Conservation (phyloP, 2,113 vertebrate genomes). For the Cricetomys ansorgei region DNA sequence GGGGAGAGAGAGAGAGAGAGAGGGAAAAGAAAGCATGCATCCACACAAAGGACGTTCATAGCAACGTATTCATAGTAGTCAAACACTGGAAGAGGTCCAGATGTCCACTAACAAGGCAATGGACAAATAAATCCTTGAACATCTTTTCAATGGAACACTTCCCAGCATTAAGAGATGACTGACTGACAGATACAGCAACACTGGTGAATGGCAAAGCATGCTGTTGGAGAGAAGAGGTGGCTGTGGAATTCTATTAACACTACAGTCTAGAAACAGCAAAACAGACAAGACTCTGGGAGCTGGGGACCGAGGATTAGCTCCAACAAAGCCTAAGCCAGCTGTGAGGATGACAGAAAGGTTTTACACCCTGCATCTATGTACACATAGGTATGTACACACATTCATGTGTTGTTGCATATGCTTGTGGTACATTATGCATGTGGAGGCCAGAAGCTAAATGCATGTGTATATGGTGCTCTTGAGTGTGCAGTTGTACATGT, state of each 20-base stretch:
- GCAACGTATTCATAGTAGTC: slow-evolving; percentile 33
- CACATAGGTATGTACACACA: neutral
- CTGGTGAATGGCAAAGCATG: neutral
- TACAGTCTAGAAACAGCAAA: neutral
- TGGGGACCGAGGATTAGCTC: neutral
- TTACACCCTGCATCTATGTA: neutral
- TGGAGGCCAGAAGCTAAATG: neutral
- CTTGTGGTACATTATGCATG: neutral
- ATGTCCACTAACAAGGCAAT: neutral
- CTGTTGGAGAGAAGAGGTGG: neutral
- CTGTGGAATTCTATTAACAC: neutral
- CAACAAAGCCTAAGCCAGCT: neutral
- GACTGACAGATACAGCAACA: neutral
- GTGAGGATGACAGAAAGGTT: neutral
- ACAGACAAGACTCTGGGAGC: neutral
- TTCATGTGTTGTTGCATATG: too few species aligned
- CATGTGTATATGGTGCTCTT: neutral
- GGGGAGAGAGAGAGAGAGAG: neutral
- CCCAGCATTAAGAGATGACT: neutral
- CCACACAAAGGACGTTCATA: slow-evolving; percentile 6
- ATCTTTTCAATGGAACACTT: neutral
- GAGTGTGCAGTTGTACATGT: neutral
- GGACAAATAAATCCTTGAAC: neutral
- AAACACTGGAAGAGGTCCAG: neutral
- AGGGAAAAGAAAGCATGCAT: slow-evolving; percentile 29